phyloP scores from a whole-genome alignment of 2,888 invertebrate species.

The Drosophila formosana region DNA sequence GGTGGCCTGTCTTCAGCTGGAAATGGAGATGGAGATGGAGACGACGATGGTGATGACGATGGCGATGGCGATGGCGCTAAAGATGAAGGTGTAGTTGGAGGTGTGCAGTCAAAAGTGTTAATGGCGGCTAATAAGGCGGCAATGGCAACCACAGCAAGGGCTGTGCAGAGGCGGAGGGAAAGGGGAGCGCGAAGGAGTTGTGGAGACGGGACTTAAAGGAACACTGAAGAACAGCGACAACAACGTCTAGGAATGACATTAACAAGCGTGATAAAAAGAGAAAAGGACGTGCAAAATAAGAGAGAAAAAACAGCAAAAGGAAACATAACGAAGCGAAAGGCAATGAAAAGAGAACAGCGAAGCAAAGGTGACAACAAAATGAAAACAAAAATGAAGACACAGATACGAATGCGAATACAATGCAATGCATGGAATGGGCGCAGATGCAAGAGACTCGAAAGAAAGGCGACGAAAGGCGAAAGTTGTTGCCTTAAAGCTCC shows the following conservation, averaged over 20 bases:
- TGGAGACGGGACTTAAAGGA: slow-evolving; percentile 16
- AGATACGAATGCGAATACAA: slow-evolving; percentile 6
- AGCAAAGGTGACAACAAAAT: slow-evolving; percentile 48
- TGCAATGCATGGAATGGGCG: background rate
- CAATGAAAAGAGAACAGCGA: background rate
- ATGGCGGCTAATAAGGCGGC: slow-evolving; percentile 77
- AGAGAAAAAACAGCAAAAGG: slow-evolving; percentile 1
- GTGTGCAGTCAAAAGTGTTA: slow-evolving; percentile 69
- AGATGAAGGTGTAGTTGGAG: slow-evolving; percentile 9
- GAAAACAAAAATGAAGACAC: slow-evolving; percentile 31
- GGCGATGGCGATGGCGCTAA: background rate
- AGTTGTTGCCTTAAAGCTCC: slow-evolving; percentile 38
- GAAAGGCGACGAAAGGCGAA: slow-evolving; percentile 50
- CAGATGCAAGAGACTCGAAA: slow-evolving; percentile 34
- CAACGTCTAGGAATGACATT: slow-evolving; percentile 69
- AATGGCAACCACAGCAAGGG: slow-evolving; percentile 51
- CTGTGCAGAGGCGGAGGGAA: slow-evolving; percentile 9
- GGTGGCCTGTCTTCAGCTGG: background rate
- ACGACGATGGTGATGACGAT: background rate
- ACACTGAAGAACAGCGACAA: slow-evolving; percentile 37
- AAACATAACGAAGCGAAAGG: background rate
- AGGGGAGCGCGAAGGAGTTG: background rate
- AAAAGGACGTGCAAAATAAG: slow-evolving; percentile 38
- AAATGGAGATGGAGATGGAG: background rate
- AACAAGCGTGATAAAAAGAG: slow-evolving; percentile 76